Percentiles rank a stretch among this genome's conserved stretches.
phyloP scores from a whole-genome alignment of 2,888 invertebrate species.

The Nineta flava region DNA sequence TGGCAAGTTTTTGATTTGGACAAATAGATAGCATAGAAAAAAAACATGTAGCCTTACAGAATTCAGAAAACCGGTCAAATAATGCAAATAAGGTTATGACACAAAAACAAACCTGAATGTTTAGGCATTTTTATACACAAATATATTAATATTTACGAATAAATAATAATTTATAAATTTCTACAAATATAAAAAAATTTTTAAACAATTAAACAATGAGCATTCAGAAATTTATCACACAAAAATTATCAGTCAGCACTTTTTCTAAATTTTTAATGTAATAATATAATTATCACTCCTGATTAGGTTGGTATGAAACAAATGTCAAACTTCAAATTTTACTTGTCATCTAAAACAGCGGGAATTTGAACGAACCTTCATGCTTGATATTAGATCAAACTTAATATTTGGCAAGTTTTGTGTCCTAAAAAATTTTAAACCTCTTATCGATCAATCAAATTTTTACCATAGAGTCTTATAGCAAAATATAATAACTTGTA shows the following conservation, averaged over 20 bases:
- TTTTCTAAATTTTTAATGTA: background rate
- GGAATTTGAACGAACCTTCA: too few species aligned
- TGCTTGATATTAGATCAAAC: too few species aligned
- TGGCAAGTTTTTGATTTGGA: background rate
- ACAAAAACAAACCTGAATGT: constrained; percentile 1
- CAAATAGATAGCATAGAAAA: background rate
- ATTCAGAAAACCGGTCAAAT: background rate
- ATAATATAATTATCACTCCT: too few species aligned
- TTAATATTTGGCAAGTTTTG: too few species aligned
- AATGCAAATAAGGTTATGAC: background rate
- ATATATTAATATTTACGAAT: background rate
- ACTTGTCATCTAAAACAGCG: too few species aligned
- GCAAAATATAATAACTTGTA: too few species aligned
- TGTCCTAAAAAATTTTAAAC: too few species aligned
- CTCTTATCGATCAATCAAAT: too few species aligned
- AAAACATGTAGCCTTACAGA: background rate
- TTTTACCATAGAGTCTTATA: too few species aligned
- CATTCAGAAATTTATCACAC: background rate
- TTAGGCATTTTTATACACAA: background rate
- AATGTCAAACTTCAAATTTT: too few species aligned
- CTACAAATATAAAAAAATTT: background rate
- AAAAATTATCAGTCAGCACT: background rate
- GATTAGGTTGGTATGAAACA: too few species aligned
- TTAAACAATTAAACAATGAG: background rate
- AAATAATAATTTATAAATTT: background rate